Percentiles rank a stretch among this genome's conserved stretches.
These are phyloP conservation scores for Momotus momota DNA, from an alignment of 2,797 vertebrate species.

Conservation along the genomic window DNA sequence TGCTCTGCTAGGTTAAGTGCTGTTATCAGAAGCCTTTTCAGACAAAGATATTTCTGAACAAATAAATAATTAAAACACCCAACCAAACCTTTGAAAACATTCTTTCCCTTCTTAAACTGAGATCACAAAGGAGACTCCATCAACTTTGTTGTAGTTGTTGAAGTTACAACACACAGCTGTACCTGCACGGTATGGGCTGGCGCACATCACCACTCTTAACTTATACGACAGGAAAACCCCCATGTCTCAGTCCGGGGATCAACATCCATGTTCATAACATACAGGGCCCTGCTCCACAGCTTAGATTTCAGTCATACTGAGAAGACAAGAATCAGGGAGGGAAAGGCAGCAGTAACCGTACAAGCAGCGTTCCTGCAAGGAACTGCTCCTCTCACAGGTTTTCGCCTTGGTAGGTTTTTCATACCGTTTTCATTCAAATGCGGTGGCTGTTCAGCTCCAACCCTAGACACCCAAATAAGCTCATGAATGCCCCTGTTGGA, in stretches of 20 bases:
- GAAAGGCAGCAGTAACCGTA: too few relatives aligned
- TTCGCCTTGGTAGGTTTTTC: background rate
- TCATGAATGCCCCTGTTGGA: background rate
- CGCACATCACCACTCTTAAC: background rate
- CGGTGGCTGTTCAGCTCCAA: background rate
- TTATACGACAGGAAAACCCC: background rate
- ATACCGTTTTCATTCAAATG: background rate
- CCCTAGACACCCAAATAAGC: background rate
- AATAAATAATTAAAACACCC: background rate
- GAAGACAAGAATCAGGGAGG: background rate
- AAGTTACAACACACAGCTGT: background rate
- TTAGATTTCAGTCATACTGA: background rate
- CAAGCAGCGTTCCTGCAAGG: background rate
- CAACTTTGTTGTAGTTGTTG: background rate
- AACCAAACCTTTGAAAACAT: background rate
- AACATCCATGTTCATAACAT: background rate
- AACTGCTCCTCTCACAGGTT: background rate
- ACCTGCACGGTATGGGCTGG: background rate
- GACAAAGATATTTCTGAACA: background rate
- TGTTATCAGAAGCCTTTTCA: background rate
- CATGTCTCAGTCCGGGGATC: background rate
- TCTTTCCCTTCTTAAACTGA: background rate
- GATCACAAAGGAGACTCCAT: background rate
- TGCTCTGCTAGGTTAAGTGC: background rate
- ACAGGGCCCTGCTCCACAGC: background rate